Base-by-base conservation (phyloP, 2,888 invertebrate species). In the Antitype chi region DNA sequence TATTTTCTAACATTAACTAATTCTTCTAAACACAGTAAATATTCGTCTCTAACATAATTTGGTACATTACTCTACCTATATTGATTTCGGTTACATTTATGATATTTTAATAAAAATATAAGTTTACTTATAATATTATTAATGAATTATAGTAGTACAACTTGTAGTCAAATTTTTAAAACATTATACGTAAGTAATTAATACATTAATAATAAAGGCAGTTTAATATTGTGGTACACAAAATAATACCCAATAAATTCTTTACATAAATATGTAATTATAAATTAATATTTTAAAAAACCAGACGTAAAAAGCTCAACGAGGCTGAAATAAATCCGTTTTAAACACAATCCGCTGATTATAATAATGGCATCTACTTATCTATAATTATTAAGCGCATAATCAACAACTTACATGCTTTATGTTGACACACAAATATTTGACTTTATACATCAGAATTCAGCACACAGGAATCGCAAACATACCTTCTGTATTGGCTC, bases 1-100 rank as follows among this genome's bases (percentile, higher is more conserved):
- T 67, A 55, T 70, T 78, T 63, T 83, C 85, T 85, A 84, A 85
- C 81, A 85, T 84, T 81, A 75, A 86, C 82, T 82, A 87, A 86
- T 85, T 77, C 20, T 71, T 86, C 88, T 89, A 89, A 90, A 89
- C 84, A 88, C 84, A 89, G 87, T 84, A 86, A 85, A 85, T 81
- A 86, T 86, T 84, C 60, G 25, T 81, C 60, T 85, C 84, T 88
- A 89, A 90, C 88, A 88, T 84, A 89, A 88, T 80, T 82, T 82
- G 66, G 76, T 84, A 85, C 60, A 81, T 72, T 83, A 84, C 75
- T 68, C 76, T 87, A 84, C 80, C 70, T 74, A 82, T 71, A 80
- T 81, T 77, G 72, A 71, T 75, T 72, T 84, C 62, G 78, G 76
- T 80, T 85, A 89, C 66, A 85, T 80, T 70, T 76, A 77, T 63